Percentiles rank a stretch among this genome's conserved stretches.
Conservation (phyloP, 2,113 vertebrate genomes). For the Cyphomyrus plagiostoma region DNA sequence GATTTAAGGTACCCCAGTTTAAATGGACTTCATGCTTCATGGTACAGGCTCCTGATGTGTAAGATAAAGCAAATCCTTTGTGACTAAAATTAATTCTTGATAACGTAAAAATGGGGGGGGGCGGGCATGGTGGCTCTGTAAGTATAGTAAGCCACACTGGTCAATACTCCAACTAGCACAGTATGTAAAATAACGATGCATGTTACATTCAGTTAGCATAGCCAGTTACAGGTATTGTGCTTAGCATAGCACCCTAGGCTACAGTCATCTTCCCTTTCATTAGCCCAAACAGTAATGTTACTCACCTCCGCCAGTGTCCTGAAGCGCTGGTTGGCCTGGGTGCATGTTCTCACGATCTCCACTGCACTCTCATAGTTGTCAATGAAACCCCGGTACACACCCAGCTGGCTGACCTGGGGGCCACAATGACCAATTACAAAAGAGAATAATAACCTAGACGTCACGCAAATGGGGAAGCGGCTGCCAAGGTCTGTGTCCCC, state of each 20-base stretch:
- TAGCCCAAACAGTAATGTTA: not conserved
- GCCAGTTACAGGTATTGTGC: not conserved
- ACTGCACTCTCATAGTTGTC: constrained; percentile 60
- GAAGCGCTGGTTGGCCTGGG: constrained; percentile 51
- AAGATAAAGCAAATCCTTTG: not conserved
- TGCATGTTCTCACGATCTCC: constrained; percentile 54
- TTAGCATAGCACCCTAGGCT: not conserved
- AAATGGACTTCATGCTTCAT: not conserved
- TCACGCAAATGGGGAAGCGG: not conserved
- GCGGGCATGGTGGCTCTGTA: not conserved
- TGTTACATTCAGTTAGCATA: not conserved
- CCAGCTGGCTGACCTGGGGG: constrained; percentile 58
- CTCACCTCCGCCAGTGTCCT: constrained; percentile 59
- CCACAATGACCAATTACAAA: not conserved
- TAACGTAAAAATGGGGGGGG: not conserved
- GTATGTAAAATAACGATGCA: not conserved
- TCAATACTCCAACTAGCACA: not conserved
- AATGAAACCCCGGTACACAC: constrained; percentile 62
- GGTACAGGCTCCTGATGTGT: not conserved
- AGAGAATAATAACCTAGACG: not conserved
- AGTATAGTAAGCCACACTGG: not conserved
- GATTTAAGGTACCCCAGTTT: not conserved
- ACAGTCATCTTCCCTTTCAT: not conserved
- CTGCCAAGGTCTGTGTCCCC: not conserved
- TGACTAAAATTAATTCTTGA: not conserved